Conservation (phyloP, 23 tunicate species). For the Trididemnum miniatum region DNA sequence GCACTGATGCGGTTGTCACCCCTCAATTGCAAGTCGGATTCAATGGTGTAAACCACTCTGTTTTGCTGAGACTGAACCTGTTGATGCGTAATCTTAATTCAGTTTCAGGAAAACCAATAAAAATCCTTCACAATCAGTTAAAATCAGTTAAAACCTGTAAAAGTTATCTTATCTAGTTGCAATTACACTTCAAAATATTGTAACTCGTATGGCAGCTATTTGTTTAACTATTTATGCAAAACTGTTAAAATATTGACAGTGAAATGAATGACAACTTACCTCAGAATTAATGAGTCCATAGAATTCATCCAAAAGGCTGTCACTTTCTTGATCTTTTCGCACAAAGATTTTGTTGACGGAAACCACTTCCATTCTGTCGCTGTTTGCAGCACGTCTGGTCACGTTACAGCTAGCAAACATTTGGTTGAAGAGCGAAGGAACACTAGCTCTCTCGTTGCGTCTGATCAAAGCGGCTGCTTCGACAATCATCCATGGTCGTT, state of each 20-base stretch:
- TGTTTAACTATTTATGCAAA: too few species aligned
- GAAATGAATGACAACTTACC: too few species aligned
- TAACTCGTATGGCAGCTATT: too few species aligned
- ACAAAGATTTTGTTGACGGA: constrained; percentile 4
- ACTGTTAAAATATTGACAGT: too few species aligned
- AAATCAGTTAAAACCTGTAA: too few species aligned
- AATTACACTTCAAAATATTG: too few species aligned
- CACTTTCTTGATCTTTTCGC: background rate
- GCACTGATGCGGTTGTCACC: background rate
- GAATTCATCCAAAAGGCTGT: background rate
- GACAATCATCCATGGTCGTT: background rate
- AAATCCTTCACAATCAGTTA: too few species aligned
- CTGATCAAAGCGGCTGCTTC: background rate
- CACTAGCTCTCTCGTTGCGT: background rate
- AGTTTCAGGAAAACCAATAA: too few species aligned
- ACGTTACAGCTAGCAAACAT: constrained; percentile 25
- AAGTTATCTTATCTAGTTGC: too few species aligned
- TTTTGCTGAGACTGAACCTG: background rate
- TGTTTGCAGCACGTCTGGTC: background rate
- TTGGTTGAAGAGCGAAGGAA: background rate
- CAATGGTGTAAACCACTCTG: background rate
- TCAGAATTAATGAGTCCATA: too few species aligned
- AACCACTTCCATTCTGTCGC: background rate
- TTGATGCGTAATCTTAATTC: too few species aligned
- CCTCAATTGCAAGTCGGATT: constrained; percentile 8